Evolutionary conservation across 2,888 invertebrate genomes (phyloP), one percentile per base, ranked within the genome.

Genomic region (Diplolepis rosae): DNA sequence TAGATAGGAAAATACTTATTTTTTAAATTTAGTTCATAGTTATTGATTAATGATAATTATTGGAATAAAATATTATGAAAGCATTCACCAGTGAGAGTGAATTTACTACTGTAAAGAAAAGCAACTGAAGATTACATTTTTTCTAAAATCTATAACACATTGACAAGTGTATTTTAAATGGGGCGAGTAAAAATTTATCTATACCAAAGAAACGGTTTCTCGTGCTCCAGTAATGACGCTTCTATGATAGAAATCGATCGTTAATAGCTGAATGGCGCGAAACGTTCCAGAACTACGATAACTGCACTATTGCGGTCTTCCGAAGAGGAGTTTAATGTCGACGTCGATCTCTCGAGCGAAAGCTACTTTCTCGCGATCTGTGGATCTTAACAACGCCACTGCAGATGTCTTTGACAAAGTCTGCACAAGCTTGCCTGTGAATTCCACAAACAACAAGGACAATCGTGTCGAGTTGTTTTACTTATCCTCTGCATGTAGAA

Each of bases 341-440:
- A 39, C 11, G 74, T 74, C 75, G 81, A 80, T 81, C 79, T 80
- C 76, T 75, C 78, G 72, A 77, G 83, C 83, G 83, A 83, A 83
- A 83, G 83, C 82, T 66, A 83, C 83, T 83, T 83, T 83, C 83
- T 82, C 83, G 80, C 52, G 50, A 65, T 65, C 50, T 68, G 70
- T 30, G 27, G 18, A 32, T 51, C 73, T 70, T 18, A 22, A 45
- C 24, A 61, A 61, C 61, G 35, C 22, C 18, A 61, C 24, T 24
- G 35, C 24, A 9, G 24, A 39, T 11, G 9, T 24, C 48, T 2
- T 48, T 18, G 45, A 18, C 45, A 18, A 22, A 1, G 18, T 7
- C 45, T 45, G 45, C 45, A 45, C 18, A n/a, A n/a, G n/a, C 6
- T 42, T 15, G 42, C 15, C 42, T 42, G 15, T 42, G 42, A 42